A percentile compares a stretch with the other conserved stretches of the same genome.
These are phyloP conservation scores for Chiloscyllium punctatum DNA, from an alignment of 2,797 vertebrate genomes.

Conservation along the genomic window DNA sequence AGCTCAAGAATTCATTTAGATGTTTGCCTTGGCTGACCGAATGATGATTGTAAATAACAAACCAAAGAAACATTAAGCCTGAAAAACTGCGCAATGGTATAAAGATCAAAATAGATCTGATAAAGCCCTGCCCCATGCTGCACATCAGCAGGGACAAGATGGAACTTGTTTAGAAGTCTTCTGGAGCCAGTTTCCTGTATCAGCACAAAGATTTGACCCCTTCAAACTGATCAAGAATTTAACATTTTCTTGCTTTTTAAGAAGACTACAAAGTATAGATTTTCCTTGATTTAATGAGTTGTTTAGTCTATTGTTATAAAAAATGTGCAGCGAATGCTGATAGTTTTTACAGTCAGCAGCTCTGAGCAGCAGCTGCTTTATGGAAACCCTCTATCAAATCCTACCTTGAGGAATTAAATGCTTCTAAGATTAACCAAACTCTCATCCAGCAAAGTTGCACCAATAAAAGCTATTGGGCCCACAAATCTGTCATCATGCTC, in stretches of 20 bases:
- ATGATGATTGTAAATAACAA: neutral
- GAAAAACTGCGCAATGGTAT: neutral
- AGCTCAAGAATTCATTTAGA: neutral
- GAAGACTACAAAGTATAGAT: neutral
- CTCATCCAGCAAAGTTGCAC: neutral
- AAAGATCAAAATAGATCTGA: neutral
- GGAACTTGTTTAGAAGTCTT: neutral
- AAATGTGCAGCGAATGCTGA: neutral
- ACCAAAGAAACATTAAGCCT: neutral
- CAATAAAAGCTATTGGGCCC: neutral
- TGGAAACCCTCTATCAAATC: neutral
- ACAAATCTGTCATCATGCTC: neutral
- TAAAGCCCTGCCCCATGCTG: neutral
- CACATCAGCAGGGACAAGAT: neutral
- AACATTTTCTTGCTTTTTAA: neutral
- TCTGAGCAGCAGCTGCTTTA: neutral
- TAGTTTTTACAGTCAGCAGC: neutral
- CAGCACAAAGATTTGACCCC: neutral
- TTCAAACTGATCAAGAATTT: neutral
- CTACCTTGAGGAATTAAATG: neutral
- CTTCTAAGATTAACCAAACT: neutral
- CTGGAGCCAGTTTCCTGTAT: neutral
- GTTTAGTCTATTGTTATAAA: neutral
- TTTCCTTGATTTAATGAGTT: neutral
- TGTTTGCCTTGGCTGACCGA: neutral